Conservation (phyloP, 2,888 invertebrate species). For the Eupsilia transversa region DNA sequence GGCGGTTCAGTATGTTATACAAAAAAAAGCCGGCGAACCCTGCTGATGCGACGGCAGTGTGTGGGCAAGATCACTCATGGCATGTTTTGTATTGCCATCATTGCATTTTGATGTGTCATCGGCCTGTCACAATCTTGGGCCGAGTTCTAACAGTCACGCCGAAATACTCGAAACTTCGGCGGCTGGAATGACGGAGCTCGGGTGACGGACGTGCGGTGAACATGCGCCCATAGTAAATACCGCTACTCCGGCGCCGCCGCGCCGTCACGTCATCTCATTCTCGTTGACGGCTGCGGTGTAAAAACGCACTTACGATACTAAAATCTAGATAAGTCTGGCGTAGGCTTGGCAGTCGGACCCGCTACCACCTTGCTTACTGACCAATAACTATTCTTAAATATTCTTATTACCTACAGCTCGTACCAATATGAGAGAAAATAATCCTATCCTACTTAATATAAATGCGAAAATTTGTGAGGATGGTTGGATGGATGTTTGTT, state of each 20-base stretch:
- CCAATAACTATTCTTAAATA: background rate
- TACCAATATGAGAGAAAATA: background rate
- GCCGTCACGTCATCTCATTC: background rate
- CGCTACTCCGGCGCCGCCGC: background rate
- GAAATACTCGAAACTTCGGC: background rate
- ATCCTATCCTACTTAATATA: too few species aligned
- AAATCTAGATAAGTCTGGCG: background rate
- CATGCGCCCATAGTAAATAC: background rate
- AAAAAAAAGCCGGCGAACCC: background rate
- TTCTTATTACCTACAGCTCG: background rate
- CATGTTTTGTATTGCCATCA: background rate
- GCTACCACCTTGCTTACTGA: background rate
- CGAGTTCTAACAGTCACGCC: background rate
- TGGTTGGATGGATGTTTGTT: too few species aligned
- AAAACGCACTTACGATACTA: background rate
- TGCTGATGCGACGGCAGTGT: background rate
- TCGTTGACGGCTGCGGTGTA: background rate
- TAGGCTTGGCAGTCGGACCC: background rate
- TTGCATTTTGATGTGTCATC: too few species aligned
- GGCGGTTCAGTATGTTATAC: background rate
- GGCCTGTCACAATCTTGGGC: background rate
- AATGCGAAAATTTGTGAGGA: too few species aligned
- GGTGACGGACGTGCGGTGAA: background rate
- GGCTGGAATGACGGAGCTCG: background rate
- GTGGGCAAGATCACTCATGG: background rate